These are phyloP conservation scores for Potorous gilbertii DNA, from an alignment of 2,797 vertebrate genomes.

Conservation along the genomic window DNA sequence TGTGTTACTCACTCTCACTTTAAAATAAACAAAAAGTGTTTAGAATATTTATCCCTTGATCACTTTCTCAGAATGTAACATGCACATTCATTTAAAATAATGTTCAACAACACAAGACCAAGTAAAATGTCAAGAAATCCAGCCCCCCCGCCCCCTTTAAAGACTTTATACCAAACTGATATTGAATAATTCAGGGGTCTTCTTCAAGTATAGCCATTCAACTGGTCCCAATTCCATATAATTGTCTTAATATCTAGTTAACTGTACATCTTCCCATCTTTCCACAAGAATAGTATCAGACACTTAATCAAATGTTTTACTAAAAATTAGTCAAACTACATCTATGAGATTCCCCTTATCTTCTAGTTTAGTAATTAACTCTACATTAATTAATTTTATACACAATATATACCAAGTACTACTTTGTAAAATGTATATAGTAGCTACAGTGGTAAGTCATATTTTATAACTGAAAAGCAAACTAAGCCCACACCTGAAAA, in stretches of 20 bases:
- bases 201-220: background rate
- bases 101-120: background rate
- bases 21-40: background rate
- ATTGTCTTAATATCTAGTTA: background rate
- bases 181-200: background rate
- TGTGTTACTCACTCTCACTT: background rate
- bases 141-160: background rate
- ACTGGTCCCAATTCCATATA: background rate
- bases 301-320: background rate
- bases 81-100: background rate
- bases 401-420: slow-evolving; percentile 21
- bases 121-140: background rate
- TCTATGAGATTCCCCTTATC: background rate
- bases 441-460: slow-evolving; percentile 31
- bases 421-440: slow-evolving; percentile 41
- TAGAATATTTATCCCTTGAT: background rate
- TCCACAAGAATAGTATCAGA: background rate
- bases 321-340: background rate
- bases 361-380: background rate
- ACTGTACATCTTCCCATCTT: background rate
- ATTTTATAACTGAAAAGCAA: slow-evolving; percentile 44
- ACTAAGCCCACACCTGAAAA: slow-evolving; percentile 44
- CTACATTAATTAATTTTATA: background rate
- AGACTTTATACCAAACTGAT: background rate
- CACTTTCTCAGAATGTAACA: background rate